Evolutionary conservation across 2,888 invertebrate species (phyloP), one percentile per base, ranked within the genome.

Genomic region (Barypeithes pellucidus): DNA sequence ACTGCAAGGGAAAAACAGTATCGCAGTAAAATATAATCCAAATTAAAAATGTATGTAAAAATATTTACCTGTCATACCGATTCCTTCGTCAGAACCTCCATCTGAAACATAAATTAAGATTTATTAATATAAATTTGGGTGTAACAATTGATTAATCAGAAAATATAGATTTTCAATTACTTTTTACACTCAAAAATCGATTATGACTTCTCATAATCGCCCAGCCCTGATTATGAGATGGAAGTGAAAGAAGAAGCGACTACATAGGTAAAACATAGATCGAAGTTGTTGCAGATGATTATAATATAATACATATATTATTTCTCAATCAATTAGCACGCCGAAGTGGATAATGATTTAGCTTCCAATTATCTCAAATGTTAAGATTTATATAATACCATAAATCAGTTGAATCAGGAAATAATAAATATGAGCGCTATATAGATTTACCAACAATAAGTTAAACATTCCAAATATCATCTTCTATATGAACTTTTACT

Each of bases 1-100:
- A n/a, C n/a, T n/a, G n/a, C n/a, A n/a, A n/a, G n/a, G n/a, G n/a
- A n/a, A n/a, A n/a, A n/a, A n/a, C n/a, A n/a, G n/a, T n/a, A n/a
- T n/a, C n/a, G n/a, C n/a, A n/a, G n/a, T n/a, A n/a, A n/a, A n/a
- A n/a, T n/a, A n/a, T n/a, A n/a, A n/a, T n/a, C n/a, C n/a, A 5
- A 45, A 16, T 16, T n/a, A 1, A 47, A 3, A 47, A 20, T 24
- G n/a, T 59, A 16, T 16, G 11, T 16, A 22, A 45, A 57, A 70
- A 75, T 76, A 77, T 74, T 78, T 77, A 80, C 80, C 80, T 79
- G 80, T 73, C 77, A 79, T 77, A 50, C 79, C 77, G 76, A 73
- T 80, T 73, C 79, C 79, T 73, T 80, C 80, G 74, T 80, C 80
- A 66, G 80, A 80, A 61, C 78, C 80, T 76, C 80, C 80, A 80